Conservation (phyloP, 2,888 invertebrate genomes). For the Mesorhabditis spiculigera region DNA sequence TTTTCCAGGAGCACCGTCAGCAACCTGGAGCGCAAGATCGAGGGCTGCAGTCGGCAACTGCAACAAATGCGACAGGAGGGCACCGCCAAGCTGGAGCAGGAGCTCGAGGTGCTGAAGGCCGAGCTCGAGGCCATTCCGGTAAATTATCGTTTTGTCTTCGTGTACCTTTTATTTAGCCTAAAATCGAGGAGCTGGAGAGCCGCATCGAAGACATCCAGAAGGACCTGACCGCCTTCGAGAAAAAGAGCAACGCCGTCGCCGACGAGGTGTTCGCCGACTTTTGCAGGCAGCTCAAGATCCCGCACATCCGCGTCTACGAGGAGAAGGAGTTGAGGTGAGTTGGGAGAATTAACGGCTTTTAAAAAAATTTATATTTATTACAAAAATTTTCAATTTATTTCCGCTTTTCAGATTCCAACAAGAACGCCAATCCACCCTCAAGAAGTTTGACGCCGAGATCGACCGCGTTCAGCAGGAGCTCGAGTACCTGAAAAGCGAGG, state of each 20-base stretch:
- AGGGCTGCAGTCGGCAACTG: constrained; percentile 82
- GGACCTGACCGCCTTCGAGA: constrained; percentile 74
- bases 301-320: constrained; percentile 95
- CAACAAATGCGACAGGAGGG: constrained; percentile 20
- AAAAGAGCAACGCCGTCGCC: constrained; percentile 70
- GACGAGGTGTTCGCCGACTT: constrained; percentile 79
- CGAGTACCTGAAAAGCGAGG: constrained; percentile 89
- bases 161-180: constrained; percentile 21
- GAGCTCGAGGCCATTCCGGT: constrained; percentile 59
- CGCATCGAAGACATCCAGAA: constrained; percentile 59
- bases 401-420: constrained; percentile 74
- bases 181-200: constrained; percentile 32
- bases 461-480: constrained; percentile 79
- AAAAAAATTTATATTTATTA: too few species aligned
- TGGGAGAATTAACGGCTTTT: background rate
- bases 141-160: constrained; percentile 5
- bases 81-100: constrained; percentile 24
- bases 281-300: constrained; percentile 87
- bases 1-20: constrained; percentile 71
- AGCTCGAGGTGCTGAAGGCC: constrained; percentile 56
- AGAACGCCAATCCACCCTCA: constrained; percentile 85
- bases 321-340: constrained; percentile 77
- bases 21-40: constrained; percentile 85
- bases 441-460: constrained; percentile 94
- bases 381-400: too few species aligned